Base-by-base conservation (phyloP, 2,113 vertebrate species). In the Brachypodius melanocephalos region DNA sequence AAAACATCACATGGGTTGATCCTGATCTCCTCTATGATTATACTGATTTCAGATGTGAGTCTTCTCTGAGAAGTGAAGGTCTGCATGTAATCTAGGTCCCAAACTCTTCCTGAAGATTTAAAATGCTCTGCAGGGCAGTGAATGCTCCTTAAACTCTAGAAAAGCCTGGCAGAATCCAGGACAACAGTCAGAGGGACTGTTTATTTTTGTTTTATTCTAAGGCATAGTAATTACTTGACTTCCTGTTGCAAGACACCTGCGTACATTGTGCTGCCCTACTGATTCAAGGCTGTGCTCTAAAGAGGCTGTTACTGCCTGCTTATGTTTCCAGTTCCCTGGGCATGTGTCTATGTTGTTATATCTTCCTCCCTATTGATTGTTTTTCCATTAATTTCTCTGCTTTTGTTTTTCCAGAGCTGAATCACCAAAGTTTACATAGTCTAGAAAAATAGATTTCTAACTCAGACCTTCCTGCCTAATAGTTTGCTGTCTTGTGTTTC, bases 391-490 rank as follows among this genome's bases (percentile, higher is more conserved):
- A 63, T 91, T 91, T 88, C 24, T 88, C 63, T 67, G 71, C 43
- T 91, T 96, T 96, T 94, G 55, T 71, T 94, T 95, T 93, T 84
- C 67, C 63, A 86, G 82, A 71, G 51, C 26, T 63, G 48, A 74
- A 86, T 83, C 68, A 14, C 18, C 24, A 8, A 79, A 66, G 63
- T 88, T 91, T 76, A 85, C 75, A 43, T 29, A 77, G 40, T 29
- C 48, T 94, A 90, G 85, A 93, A 83, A 84, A 95, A 83, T 17
- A 94, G 54, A 52, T 25, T 79, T 69, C 67, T 67, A 81, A 90
- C 31, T 91, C 58, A 69, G 57, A 90, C 25, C 40, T 91, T 73
- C 54, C 34, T 91, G 93, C 73, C 57, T n/a, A 59, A n/a, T 51
- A 67, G 21, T 54, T 85, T 66, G 5, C 24, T 73, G 49, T 81